A percentile compares a stretch with the other conserved stretches of the same genome.
Conservation (phyloP, 53 echinoderm and acorn worm species). For the Crossaster papposus region DNA sequence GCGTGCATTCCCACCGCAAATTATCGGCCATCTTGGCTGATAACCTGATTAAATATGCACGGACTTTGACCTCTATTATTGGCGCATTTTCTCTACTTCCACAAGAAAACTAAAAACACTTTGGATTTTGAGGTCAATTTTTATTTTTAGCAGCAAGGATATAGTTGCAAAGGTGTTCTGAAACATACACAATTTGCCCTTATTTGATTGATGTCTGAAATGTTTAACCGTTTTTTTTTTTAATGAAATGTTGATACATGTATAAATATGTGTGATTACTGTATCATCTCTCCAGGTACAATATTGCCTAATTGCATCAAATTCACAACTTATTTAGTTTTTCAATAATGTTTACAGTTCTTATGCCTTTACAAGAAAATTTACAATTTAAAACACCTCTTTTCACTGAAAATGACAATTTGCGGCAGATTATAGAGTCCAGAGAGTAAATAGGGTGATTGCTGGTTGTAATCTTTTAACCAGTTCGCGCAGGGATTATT, state of each 20-base stretch:
- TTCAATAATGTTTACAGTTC: background rate
- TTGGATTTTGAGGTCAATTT: slow-evolving; percentile 12
- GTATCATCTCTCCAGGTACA: background rate
- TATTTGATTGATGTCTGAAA: background rate
- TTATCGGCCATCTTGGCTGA: slow-evolving; percentile 15
- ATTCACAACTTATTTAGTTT: background rate
- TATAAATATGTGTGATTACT: background rate
- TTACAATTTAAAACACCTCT: too few relatives aligned
- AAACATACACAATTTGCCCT: background rate
- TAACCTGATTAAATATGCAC: slow-evolving; percentile 28
- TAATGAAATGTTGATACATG: background rate
- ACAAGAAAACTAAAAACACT: slow-evolving; percentile 23
- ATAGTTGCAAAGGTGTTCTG: slow-evolving; percentile 2
- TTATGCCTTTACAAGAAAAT: background rate
- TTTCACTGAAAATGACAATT: background rate
- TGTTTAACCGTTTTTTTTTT: background rate
- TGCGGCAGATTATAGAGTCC: background rate
- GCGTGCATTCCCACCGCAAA: background rate
- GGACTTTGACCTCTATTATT: slow-evolving; percentile 37
- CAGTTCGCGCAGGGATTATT: too few relatives aligned
- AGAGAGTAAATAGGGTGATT: too few relatives aligned
- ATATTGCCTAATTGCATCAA: background rate
- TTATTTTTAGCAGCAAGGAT: background rate
- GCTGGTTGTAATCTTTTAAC: too few relatives aligned
- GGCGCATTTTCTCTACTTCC: slow-evolving; percentile 33